A percentile compares a stretch with the other conserved stretches of the same genome.
These are phyloP conservation scores for Chironomus tentans DNA, from an alignment of 2,888 invertebrate genomes.

Conservation along the genomic window DNA sequence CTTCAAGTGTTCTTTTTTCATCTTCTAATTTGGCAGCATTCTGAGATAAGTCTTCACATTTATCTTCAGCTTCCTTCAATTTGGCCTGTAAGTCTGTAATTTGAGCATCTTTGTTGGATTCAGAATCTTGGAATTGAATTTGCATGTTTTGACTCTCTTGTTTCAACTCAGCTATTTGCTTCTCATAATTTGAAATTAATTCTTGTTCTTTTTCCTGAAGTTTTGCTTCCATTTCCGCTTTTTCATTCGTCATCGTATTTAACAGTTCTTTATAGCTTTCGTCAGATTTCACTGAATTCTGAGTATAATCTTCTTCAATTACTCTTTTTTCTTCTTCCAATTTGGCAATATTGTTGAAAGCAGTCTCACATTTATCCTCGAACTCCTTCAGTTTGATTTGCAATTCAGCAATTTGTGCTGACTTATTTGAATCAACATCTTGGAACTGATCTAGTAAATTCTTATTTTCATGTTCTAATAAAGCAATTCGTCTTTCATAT, in stretches of 20 bases:
- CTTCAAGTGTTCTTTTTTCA: slow-evolving; percentile 30
- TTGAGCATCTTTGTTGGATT: not conserved
- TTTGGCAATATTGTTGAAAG: too few relatives aligned
- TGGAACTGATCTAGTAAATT: slow-evolving; percentile 30
- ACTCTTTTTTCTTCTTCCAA: slow-evolving; percentile 29
- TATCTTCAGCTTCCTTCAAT: slow-evolving; percentile 38
- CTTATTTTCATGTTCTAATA: slow-evolving; percentile 29
- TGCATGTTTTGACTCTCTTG: not conserved
- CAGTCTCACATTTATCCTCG: slow-evolving; percentile 31
- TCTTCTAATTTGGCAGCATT: slow-evolving; percentile 38
- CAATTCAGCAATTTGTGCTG: slow-evolving; percentile 32
- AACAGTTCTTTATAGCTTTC: too few relatives aligned
- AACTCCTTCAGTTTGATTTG: slow-evolving; percentile 29
- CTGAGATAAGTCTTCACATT: slow-evolving; percentile 40
- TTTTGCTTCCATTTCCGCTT: slow-evolving; percentile 33
- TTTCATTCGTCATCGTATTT: slow-evolving; percentile 33
- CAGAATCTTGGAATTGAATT: not conserved
- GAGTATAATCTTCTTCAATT: slow-evolving; percentile 38
- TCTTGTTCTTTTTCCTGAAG: slow-evolving; percentile 27
- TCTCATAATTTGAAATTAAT: slow-evolving; percentile 35
- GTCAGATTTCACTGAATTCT: too few relatives aligned
- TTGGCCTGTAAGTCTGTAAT: slow-evolving; percentile 32
- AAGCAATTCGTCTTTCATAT: slow-evolving; percentile 29
- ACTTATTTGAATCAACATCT: slow-evolving; percentile 31
- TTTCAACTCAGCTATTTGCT: not conserved